Conservation (phyloP, 2,113 vertebrate genomes). For the Lagopus leucura region DNA sequence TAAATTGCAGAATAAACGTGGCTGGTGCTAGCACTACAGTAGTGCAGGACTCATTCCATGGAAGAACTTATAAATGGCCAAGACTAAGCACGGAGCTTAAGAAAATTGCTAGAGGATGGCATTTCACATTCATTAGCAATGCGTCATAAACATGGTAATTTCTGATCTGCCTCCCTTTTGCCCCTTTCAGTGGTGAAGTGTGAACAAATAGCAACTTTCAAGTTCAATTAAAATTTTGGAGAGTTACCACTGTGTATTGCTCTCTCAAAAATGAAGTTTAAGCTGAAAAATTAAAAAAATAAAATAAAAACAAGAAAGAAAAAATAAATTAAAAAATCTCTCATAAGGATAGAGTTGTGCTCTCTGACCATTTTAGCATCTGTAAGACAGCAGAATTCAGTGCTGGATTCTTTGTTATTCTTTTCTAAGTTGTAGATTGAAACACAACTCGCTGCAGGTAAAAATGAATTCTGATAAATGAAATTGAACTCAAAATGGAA, state of each 20-base stretch:
- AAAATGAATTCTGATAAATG: background rate
- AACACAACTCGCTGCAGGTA: background rate
- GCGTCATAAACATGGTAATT: slow-evolving; percentile 41
- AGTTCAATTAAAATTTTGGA: background rate
- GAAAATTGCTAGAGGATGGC: background rate
- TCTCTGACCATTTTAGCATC: background rate
- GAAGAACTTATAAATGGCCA: background rate
- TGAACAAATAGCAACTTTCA: background rate
- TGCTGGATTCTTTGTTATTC: background rate
- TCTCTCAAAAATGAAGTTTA: slow-evolving; percentile 9
- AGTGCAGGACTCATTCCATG: background rate
- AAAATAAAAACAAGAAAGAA: background rate
- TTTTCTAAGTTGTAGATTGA: background rate
- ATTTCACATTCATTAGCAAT: slow-evolving; percentile 7
- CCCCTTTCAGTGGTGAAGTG: background rate
- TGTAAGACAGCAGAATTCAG: background rate
- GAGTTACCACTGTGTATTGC: background rate
- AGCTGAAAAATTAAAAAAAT: background rate
- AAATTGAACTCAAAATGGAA: background rate
- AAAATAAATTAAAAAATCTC: background rate
- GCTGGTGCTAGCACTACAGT: rapidly evolving
- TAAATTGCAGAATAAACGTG: background rate
- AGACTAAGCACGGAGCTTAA: background rate
- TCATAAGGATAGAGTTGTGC: background rate
- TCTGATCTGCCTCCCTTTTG: slow-evolving; percentile 15